phyloP scores from a whole-genome alignment of 1,140 invertebrate genomes.

The Chelonus insularis region DNA sequence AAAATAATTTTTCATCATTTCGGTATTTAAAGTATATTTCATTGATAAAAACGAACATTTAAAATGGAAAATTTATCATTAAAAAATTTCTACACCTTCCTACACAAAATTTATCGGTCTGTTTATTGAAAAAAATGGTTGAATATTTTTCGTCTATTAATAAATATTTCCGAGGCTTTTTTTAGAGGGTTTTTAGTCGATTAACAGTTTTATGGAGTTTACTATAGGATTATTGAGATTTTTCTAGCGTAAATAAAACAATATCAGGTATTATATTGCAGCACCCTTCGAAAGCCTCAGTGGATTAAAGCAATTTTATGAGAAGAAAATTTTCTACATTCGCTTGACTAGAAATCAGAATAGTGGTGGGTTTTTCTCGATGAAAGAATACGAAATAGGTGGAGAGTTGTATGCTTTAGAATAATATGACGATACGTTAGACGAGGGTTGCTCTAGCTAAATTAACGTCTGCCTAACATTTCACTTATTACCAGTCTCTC shows the following conservation, averaged over 20 bases:
- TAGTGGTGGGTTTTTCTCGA: background rate
- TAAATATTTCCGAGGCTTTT: too few relatives aligned
- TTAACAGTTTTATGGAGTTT: background rate
- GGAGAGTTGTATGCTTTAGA: background rate
- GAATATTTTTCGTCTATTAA: too few relatives aligned
- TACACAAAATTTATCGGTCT: too few relatives aligned
- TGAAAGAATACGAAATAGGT: background rate
- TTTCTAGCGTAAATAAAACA: background rate
- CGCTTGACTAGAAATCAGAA: background rate
- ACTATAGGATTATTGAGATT: conserved; percentile 7
- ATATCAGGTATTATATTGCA: background rate
- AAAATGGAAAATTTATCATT: too few relatives aligned
- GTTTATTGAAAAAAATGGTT: too few relatives aligned
- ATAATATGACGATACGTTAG: background rate
- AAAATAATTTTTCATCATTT: too few relatives aligned
- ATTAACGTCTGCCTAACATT: conserved; percentile 4
- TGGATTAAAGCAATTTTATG: conserved; percentile 2
- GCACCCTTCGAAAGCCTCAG: background rate
- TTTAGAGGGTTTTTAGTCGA: background rate
- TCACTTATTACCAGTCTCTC: background rate
- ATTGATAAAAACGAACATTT: too few relatives aligned
- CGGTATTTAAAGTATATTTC: too few relatives aligned
- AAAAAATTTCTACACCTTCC: too few relatives aligned
- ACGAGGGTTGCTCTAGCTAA: background rate
- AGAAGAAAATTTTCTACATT: background rate